Base-by-base conservation (phyloP, 2,797 vertebrate species). In the Liparis tanakae region DNA sequence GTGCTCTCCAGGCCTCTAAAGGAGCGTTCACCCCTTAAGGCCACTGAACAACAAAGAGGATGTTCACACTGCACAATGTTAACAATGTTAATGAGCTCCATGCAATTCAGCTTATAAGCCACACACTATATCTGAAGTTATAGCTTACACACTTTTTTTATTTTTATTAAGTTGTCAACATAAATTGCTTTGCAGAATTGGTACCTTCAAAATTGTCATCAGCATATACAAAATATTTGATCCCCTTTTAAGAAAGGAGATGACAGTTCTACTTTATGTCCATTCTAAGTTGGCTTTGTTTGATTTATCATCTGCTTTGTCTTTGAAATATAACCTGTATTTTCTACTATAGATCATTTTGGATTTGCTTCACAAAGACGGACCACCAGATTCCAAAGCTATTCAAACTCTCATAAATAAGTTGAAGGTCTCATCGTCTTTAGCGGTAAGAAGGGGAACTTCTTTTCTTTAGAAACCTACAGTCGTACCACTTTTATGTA, bases 341-440 rank as follows among this genome's bases (percentile, higher is more conserved):
- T 58, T 58, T 65, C 15, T 68, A 2, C 50, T 34, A 0, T 53
- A 93, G 92, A 86, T 93, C 7, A 93, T 93, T 82, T 84, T 94
- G 80, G 91, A 93, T 59, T 85, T 94, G 72, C 88, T 92, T 37
- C 81, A 89, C 15, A 88, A 83, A 71, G 88, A 87, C 0, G 84
- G 85, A 3, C 81, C 75, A 44, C 90, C 89, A 5, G 87, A 93
- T 63, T 25, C 81, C 46, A 84, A 64, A 22, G 64, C 87, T 0
- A 89, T 93, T 69, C 91, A 92, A 44, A 79, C 74, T 12, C 86
- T 88, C n/a, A 89, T 92, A 62, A 92, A 91, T 37, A 91, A 85
- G 44, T 37, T 92, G 69, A 93, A 93, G 65, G 69, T 93, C 12
- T 64, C 91, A 10, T 20, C 82, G 43, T 67, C 81, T 7, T 25